Conservation (phyloP, 2,888 invertebrate species). For the Trachelus iudaicus region DNA sequence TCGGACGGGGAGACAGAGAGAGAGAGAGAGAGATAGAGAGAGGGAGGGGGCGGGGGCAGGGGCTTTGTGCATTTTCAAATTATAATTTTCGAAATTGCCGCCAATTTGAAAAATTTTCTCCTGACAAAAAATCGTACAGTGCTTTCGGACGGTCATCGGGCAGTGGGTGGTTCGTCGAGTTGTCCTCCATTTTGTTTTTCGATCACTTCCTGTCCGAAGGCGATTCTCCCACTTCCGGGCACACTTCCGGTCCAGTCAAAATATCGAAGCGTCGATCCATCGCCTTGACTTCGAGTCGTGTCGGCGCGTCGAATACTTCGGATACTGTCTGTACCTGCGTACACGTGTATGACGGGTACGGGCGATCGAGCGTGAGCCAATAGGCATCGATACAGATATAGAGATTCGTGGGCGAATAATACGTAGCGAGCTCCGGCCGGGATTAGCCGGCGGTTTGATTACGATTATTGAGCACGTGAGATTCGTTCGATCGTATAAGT, state of each 20-base stretch:
- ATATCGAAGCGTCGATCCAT: not conserved
- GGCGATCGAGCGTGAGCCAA: not conserved
- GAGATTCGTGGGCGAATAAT: not conserved
- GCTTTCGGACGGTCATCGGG: too few relatives aligned
- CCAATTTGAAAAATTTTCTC: too few relatives aligned
- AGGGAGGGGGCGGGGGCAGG: too few relatives aligned
- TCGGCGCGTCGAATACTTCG: not conserved
- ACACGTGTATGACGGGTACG: not conserved
- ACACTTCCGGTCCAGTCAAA: not conserved
- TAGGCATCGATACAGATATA: not conserved
- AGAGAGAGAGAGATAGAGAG: too few relatives aligned
- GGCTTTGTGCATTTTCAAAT: too few relatives aligned
- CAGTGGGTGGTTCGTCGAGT: too few relatives aligned
- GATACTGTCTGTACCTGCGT: not conserved
- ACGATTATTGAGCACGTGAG: not conserved
- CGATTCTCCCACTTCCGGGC: not conserved
- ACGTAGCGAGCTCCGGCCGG: not conserved
- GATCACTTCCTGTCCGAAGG: not conserved
- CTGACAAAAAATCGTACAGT: too few relatives aligned
- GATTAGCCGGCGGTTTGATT: not conserved
- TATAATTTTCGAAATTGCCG: too few relatives aligned
- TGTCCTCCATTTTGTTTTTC: too few relatives aligned
- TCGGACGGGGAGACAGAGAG: too few relatives aligned
- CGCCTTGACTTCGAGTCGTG: not conserved
- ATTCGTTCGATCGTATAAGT: not conserved